Evolutionary conservation across 2,113 vertebrate species (phyloP), one percentile per base, ranked within the genome.

Genomic region (Psettodes erumei): DNA sequence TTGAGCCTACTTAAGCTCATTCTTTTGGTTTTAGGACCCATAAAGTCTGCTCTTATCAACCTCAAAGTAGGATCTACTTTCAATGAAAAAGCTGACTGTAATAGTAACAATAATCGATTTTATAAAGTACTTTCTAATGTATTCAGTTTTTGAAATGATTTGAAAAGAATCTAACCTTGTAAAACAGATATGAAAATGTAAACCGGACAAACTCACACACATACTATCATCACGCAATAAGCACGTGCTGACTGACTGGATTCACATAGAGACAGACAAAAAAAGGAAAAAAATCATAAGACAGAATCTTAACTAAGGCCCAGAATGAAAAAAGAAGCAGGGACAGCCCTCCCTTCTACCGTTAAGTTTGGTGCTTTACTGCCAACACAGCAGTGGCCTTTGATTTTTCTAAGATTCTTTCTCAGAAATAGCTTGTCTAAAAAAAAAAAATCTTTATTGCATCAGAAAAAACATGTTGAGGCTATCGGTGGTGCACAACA

Each of bases 401-500:
- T 30, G 5, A 25, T 38, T 30, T 54, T 73, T 67, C 18, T 75
- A n/a, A 16, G 50, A 61, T 63, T 33, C 18, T 37, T 60, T 45
- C 56, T 35, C 21, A 63, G 50, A 63, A 78, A 83, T 40, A 12
- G 7, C 68, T 32, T 64, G 60, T 61, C 16, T 64, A 10, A 43
- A 54, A 67, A 45, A 64, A 63, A 54, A 67, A 45, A 78, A 54
- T 3, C 13, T 55, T 73, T 32, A 68, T 42, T 64, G 27, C 60
- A 59, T 56, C 23, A 62, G 21, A 23, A 40, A 71, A 69, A 64
- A 69, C 67, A 30, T 47, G 60, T 56, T 56, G 35, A 66, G 53
- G 48, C 51, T 59, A 64, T 61, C 68, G 28, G 56, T 42, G 21
- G 56, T 48, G 48, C 35, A 79, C 64, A 77, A 71, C 53, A 73